Evolutionary conservation across 2,888 invertebrate genomes (phyloP).

Genomic region (Azorinus chamasolen): DNA sequence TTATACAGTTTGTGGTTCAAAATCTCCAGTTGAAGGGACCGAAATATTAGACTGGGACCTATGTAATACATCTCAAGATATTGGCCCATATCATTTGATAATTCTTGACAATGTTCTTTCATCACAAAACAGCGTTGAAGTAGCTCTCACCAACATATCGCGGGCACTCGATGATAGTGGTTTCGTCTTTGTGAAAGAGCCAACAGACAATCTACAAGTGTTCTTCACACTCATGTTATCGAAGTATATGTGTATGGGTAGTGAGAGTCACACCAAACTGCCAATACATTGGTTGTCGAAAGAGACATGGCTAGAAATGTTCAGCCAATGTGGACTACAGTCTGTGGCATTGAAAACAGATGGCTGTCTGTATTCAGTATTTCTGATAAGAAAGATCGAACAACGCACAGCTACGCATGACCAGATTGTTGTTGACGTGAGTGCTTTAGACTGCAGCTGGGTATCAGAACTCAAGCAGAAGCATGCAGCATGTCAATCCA

Average conservation of each 20-base stretch:
- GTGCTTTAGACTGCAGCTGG: slow-evolving; percentile 88
- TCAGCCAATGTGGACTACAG: slow-evolving; percentile 87
- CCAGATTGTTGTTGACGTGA: slow-evolving; percentile 61
- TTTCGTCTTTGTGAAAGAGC: slow-evolving; percentile 86
- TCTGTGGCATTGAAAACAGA: slow-evolving; percentile 90
- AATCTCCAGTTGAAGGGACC: slow-evolving; percentile 88
- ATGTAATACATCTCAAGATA: slow-evolving; percentile 83
- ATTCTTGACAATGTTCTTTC: slow-evolving; percentile 74
- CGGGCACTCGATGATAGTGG: slow-evolving; percentile 88
- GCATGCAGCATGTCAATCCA: slow-evolving; percentile 89
- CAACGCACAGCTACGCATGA: slow-evolving; percentile 19
- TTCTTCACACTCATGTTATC: slow-evolving; percentile 69
- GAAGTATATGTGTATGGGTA: not conserved
- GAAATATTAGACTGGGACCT: slow-evolving; percentile 90
- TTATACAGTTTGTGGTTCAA: slow-evolving; percentile 88
- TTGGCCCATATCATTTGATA: slow-evolving; percentile 78
- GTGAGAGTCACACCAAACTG: slow-evolving; percentile 36
- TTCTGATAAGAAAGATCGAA: slow-evolving; percentile 89
- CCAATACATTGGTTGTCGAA: slow-evolving; percentile 65
- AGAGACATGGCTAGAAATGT: slow-evolving; percentile 68
- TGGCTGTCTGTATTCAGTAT: slow-evolving; percentile 87
- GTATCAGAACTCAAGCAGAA: slow-evolving; percentile 92
- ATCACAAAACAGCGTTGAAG: slow-evolving; percentile 45
- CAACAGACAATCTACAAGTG: slow-evolving; percentile 82
- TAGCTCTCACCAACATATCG: not conserved